phyloP scores from a whole-genome alignment of 2,888 invertebrate species.

The Meta bourneti region DNA sequence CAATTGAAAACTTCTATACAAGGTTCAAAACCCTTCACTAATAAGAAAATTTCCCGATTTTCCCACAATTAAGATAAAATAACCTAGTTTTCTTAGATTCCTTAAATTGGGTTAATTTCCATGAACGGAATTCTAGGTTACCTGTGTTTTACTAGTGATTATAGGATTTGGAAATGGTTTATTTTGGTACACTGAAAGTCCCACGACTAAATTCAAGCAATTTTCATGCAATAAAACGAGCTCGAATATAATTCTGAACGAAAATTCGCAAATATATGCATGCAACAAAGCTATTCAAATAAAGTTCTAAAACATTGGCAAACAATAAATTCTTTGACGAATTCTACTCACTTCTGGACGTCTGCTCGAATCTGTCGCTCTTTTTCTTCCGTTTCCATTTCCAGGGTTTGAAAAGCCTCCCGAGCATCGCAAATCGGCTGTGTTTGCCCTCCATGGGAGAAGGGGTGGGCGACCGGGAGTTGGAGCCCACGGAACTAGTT shows the following conservation, averaged over 20 bases:
- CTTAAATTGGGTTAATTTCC: too few species aligned
- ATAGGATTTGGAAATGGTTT: too few species aligned
- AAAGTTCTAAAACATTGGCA: not conserved
- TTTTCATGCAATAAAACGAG: not conserved
- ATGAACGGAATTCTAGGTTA: too few species aligned
- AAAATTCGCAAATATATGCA: not conserved
- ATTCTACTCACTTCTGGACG: conserved; percentile 89
- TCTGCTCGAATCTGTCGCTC: conserved; percentile 97
- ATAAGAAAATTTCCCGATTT: too few species aligned
- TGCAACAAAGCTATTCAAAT: not conserved
- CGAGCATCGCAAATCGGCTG: conserved; percentile 95
- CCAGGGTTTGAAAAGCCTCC: conserved; percentile 98
- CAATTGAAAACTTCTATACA: too few species aligned
- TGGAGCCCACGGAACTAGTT: conserved; percentile 74
- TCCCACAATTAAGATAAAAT: too few species aligned
- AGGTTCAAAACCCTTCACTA: too few species aligned
- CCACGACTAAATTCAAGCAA: not conserved
- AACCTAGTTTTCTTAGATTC: too few species aligned
- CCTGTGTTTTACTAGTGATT: too few species aligned
- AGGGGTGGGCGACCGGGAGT: conserved; percentile 70
- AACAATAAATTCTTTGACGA: not conserved
- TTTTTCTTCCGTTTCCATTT: conserved; percentile 99
- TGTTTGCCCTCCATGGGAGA: conserved; percentile 80
- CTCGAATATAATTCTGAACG: not conserved
- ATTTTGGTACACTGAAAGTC: too few species aligned